Base-by-base conservation (phyloP, 2,797 vertebrate genomes). In the Atherinosoma microstoma region DNA sequence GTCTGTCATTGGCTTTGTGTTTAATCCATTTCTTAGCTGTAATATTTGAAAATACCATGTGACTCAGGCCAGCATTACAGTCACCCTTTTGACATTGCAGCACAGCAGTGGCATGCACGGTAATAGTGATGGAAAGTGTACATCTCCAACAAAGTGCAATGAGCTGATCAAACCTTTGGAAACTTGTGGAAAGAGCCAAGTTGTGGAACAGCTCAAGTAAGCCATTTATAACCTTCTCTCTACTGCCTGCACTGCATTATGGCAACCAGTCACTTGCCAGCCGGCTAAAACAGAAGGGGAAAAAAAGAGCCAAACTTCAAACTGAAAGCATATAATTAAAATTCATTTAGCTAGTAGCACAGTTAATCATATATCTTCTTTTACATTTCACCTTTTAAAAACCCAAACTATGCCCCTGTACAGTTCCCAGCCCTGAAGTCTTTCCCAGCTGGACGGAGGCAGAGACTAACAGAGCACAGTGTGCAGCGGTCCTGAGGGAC, bases 81-180 rank as follows among this genome's bases (percentile, higher is more conserved):
- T 89, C 65, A 74, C 79, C 76, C 59, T 81, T 67, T 64, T 83
- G 85, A 89, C 85, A 84, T 83, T 90, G 87, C 82, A 9, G 72
- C 70, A 54, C 62, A 75, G 79, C 64, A 60, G 45, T 83, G 78
- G 40, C 70, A 64, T 73, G 76, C 47, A 75, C 69, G 57, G 66
- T 81, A 87, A 89, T 84, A 57, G 78, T 85, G 85, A 89, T 84
- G 70, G 76, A 84, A 70, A 79, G 66, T n/a, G 36, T 76, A 54
- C 75, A 35, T 9, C 57, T 57, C 58, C 74, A 74, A 36, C 67
- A 6, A 15, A 78, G 79, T 35, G 62, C 64, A 80, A 71, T 63
- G 11, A 70, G 66, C 75, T 82, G 79, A 87, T 83, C 80, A 68
- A 84, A 80, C 75, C 80, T 73, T 60, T 79, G 76, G 79, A 87